Evolutionary conservation across 2,888 invertebrate species (phyloP), one percentile per base, ranked within the genome.

Genomic region (Parnassius orleans): DNA sequence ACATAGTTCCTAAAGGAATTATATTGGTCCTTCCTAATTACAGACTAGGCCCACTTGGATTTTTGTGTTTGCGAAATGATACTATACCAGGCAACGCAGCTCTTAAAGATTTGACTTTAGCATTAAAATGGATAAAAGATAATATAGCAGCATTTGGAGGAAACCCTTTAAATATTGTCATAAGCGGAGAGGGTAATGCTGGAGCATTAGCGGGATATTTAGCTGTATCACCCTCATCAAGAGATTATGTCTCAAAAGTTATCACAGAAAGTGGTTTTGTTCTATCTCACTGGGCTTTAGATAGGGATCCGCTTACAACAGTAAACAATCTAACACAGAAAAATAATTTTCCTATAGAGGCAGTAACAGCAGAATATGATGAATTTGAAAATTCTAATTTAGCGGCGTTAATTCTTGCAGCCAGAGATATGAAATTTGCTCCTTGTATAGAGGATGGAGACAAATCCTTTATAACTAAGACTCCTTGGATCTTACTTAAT

Each of bases 61-160:
- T 90, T 67, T 65, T 91, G 53, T 87, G 87, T 66, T 65, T 83
- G 54, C 76, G 74, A 62, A 84, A 86, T 52, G 75, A 74, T 46
- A 77, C 76, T 0, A 84, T 80, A 10, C 85, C 81, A n/a, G 90
- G 90, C 10, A 90, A 90, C 60, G 86, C 86, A 3, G 90, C 78
- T 2, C 70, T 90, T 48, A 90, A 87, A 72, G 90, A 90, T 64
- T 70, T 89, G 46, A 72, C 81, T 12, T 66, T 84, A 53, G 90
- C 88, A 15, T 71, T 90, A 19, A 72, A 75, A n/a, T 90, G 90
- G 90, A 74, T 79, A 2, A 74, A 70, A 51, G 66, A 77, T 3
- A 89, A 90, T 60, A 86, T 89, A 44, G 68, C 70, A 59, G 54
- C 57, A 1, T 90, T 90, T 67, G 89, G 89, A 15, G 90, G 90